These are phyloP conservation scores for Apomyelois bistriatella DNA, from an alignment of 2,888 invertebrate genomes.

Conservation along the genomic window DNA sequence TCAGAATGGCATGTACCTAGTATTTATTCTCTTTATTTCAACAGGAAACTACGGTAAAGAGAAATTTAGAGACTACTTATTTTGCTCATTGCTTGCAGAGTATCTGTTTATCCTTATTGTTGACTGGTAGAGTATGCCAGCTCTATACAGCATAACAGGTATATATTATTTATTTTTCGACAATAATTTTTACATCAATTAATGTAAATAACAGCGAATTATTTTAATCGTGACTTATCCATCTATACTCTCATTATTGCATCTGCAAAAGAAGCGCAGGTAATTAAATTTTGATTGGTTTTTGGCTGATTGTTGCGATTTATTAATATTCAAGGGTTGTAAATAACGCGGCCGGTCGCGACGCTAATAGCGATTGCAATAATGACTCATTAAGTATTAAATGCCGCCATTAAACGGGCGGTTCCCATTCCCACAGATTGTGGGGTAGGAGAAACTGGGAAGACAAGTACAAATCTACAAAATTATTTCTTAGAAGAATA, in stretches of 20 bases:
- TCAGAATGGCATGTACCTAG: too few species aligned
- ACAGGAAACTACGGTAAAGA: too few species aligned
- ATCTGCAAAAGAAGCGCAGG: slow-evolving; percentile 44
- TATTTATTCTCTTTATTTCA: too few species aligned
- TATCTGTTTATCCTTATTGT: too few species aligned
- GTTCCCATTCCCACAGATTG: slow-evolving; percentile 22
- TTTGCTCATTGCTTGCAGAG: too few species aligned
- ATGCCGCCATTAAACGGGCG: slow-evolving; percentile 50
- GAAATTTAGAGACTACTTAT: too few species aligned
- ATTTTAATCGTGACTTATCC: background rate
- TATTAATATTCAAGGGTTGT: slow-evolving; percentile 65
- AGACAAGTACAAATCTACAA: background rate
- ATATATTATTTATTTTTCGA: too few species aligned
- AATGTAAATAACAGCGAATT: too few species aligned
- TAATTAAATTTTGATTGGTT: slow-evolving; percentile 73
- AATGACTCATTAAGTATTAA: slow-evolving; percentile 66
- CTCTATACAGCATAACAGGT: too few species aligned
- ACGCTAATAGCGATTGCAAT: slow-evolving; percentile 61
- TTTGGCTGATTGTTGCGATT: slow-evolving; percentile 49
- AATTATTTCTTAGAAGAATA: too few species aligned
- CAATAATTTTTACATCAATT: too few species aligned
- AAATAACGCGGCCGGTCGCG: slow-evolving; percentile 54
- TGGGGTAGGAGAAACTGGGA: slow-evolving; percentile 13
- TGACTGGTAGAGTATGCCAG: too few species aligned
- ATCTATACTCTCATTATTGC: background rate